phyloP scores from a whole-genome alignment of 2,797 vertebrate genomes.

The Sebastes alutus region DNA sequence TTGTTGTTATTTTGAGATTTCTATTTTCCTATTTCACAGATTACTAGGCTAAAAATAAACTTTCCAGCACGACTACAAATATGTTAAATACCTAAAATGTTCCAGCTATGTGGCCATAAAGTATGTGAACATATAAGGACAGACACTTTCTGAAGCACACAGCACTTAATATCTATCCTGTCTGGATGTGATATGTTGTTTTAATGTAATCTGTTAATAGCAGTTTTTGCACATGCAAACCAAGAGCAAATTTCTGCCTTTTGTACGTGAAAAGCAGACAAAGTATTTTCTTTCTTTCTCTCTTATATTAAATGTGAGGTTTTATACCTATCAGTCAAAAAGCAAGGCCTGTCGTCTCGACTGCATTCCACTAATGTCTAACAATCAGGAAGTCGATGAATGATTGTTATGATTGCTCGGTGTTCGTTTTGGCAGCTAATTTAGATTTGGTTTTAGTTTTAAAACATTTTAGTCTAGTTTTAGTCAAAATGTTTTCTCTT shows the following conservation, averaged over 20 bases:
- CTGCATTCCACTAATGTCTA: neutral
- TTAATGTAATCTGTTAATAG: no score
- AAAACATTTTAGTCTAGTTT: no score
- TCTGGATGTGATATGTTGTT: no score
- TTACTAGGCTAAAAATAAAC: neutral
- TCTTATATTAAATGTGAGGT: neutral
- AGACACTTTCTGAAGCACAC: no score
- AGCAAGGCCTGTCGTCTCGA: neutral
- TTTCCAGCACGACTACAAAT: neutral
- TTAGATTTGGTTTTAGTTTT: no score
- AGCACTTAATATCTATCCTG: no score
- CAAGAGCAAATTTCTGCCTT: rapidly evolving
- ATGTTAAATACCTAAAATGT: neutral
- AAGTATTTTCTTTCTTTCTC: no score
- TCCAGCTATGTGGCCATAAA: neutral
- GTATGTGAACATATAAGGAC: no score
- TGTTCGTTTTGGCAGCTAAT: no score
- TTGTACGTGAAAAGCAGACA: no score
- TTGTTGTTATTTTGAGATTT: neutral
- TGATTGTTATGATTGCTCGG: neutral
- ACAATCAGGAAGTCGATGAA: neutral
- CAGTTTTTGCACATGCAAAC: no score
- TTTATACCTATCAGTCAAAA: neutral
- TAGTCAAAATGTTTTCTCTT: no score
- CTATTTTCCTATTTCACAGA: neutral